A percentile compares a stretch with the other conserved stretches of the same genome.
Evolutionary conservation across 2,113 vertebrate species (phyloP).

Genomic region (Albula glossodonta): DNA sequence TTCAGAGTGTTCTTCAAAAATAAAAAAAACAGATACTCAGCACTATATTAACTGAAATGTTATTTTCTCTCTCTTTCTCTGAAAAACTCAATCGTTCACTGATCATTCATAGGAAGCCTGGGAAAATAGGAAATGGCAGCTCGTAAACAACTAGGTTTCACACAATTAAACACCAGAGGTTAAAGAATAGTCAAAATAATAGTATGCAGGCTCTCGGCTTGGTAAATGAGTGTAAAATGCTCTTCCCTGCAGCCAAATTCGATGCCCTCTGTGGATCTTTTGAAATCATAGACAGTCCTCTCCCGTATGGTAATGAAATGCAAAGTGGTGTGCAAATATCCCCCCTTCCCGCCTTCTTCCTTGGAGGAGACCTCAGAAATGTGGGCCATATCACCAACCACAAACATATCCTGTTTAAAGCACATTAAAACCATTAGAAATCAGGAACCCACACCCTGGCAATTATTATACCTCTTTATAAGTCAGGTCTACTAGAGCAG

Average conservation of each 20-base stretch:
- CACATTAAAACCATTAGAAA: conserved; percentile 64
- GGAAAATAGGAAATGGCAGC: conserved; percentile 51
- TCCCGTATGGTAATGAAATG: conserved; percentile 64
- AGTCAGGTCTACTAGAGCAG: conserved; percentile 62
- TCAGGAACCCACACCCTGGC: conserved; percentile 62
- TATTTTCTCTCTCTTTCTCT: conserved; percentile 22
- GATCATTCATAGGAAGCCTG: conserved; percentile 31
- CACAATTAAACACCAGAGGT: conserved; percentile 70
- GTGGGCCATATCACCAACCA: conserved; percentile 59
- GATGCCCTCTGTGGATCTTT: conserved; percentile 65
- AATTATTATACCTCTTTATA: conserved; percentile 71
- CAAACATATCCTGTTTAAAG: conserved; percentile 65
- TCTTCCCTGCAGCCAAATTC: conserved; percentile 68
- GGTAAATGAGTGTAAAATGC: conserved; percentile 71
- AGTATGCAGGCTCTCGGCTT: conserved; percentile 67
- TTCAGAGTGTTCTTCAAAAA: neutral
- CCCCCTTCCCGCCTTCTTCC: conserved; percentile 51
- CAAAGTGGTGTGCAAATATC: conserved; percentile 61
- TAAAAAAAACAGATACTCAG: conserved; percentile 5
- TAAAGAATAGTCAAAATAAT: conserved; percentile 76
- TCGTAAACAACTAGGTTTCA: conserved; percentile 64
- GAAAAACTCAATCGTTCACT: conserved; percentile 9
- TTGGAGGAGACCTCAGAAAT: conserved; percentile 59
- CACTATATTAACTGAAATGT: conserved; percentile 1
- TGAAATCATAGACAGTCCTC: conserved; percentile 65